Base-by-base conservation (phyloP, 2,113 vertebrate species). In the Erpornis zantholeuca region DNA sequence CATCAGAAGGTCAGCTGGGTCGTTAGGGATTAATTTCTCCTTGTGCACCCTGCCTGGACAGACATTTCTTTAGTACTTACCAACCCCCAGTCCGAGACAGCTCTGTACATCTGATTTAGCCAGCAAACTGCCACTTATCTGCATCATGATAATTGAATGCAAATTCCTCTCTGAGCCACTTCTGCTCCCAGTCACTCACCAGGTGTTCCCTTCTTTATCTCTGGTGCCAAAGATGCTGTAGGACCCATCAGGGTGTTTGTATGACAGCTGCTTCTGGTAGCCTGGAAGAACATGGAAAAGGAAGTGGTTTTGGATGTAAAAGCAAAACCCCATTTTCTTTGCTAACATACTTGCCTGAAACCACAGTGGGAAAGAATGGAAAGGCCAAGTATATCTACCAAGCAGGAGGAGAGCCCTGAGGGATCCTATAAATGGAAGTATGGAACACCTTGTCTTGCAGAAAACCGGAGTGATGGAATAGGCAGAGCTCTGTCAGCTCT, bases 261-360 rank as follows among this genome's bases (percentile, higher is more conserved):
- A 98, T 54, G 97, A 96, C 86, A 98, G 86, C 71, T 98, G 97
- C 44, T 92, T 97, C 94, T 98, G 98, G 72, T 98, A 98, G 23
- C 98, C 98, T 98, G 87, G 29, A 83, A 85, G 77, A 60, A 70
- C 21, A 77, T 1, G 7, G 33, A 50, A 52, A 16, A 35, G 12
- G 25, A 60, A 92, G 1, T 11, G 21, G 12, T 82, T 4, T 31
- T 35, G 49, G 57, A 36, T 25, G 52, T 38, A 69, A 86, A 86
- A 80, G 7, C 9, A 45, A 86, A 76, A 17, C 5, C 1, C 6
- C 53, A 2, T 59, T 71, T 23, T 84, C 12, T 70, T 96, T 83
- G 14, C 31, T 50, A 6, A 49, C 31, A 11, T 72, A 60, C 29
- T 70, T 56, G 6, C 22, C 17, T n/a, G 71, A 66, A 80, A 82